phyloP scores from a whole-genome alignment of 1,140 invertebrate genomes.

The Telenomus remus region DNA sequence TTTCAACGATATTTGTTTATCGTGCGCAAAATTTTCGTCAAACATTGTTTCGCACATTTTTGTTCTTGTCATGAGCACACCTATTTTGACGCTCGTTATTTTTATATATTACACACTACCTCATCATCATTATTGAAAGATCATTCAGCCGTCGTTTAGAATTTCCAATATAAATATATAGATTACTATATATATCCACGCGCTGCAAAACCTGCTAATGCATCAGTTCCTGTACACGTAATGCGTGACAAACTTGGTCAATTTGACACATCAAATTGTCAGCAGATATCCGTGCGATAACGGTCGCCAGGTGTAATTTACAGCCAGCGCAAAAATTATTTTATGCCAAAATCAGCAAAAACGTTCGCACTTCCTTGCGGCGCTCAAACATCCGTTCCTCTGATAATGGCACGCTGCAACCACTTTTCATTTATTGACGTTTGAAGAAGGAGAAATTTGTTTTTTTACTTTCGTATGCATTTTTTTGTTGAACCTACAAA shows the following conservation, averaged over 20 bases:
- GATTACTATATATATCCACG: no score
- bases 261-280: conserved; percentile 49
- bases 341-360: conserved; percentile 34
- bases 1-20: conserved; percentile 2
- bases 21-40: no score
- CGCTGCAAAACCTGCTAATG: conserved; percentile 34
- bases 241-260: conserved; percentile 50
- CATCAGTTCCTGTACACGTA: conserved; percentile 36
- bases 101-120: no score
- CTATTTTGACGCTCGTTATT: no score
- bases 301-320: conserved; percentile 52
- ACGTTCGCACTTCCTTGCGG: conserved; percentile 19
- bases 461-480: no score
- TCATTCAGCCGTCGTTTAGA: no score
- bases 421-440: neutral
- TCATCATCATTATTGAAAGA: no score
- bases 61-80: no score
- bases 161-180: no score
- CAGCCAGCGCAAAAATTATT: conserved; percentile 50
- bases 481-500: no score
- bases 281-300: conserved; percentile 54
- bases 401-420: conserved; percentile 1
- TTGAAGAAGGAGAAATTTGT: no score
- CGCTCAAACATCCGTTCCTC: conserved; percentile 8
- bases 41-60: no score